These are phyloP conservation scores for Leucophenga varia DNA, from an alignment of 1,140 invertebrate genomes.

Conservation along the genomic window DNA sequence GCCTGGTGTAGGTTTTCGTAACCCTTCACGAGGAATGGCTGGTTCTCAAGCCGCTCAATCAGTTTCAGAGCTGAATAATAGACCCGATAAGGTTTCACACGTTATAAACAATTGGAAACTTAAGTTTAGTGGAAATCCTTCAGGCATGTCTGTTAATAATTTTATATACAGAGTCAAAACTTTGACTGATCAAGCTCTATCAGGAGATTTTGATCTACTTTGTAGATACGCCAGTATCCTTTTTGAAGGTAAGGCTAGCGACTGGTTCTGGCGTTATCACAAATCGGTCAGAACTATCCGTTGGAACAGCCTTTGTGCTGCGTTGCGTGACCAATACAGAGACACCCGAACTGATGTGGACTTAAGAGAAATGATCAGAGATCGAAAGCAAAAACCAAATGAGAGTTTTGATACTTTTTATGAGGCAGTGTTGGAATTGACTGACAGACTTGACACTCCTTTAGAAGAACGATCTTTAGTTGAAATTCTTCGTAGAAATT, in stretches of 20 bases:
- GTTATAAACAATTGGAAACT: too few relatives aligned
- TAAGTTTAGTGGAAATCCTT: too few relatives aligned
- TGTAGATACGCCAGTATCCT: not conserved
- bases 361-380: conserved; percentile 1
- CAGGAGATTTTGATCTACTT: not conserved
- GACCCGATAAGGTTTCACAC: too few relatives aligned
- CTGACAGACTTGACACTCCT: not conserved
- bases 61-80: too few relatives aligned
- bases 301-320: not conserved
- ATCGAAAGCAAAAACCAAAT: not conserved
- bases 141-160: not conserved
- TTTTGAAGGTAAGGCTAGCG: conserved; percentile 6
- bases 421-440: not conserved
- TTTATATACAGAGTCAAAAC: conserved; percentile 2
- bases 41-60: too few relatives aligned
- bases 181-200: not conserved
- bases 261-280: conserved; percentile 11
- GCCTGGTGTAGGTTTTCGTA: too few relatives aligned
- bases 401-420: too few relatives aligned
- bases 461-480: not conserved
- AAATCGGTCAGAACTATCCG: not conserved
- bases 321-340: conserved; percentile 1
- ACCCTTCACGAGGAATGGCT: too few relatives aligned
- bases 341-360: too few relatives aligned
- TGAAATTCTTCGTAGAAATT: conserved; percentile 1